phyloP scores from a whole-genome alignment of 1,140 invertebrate genomes.

The Drosophila simulans region DNA sequence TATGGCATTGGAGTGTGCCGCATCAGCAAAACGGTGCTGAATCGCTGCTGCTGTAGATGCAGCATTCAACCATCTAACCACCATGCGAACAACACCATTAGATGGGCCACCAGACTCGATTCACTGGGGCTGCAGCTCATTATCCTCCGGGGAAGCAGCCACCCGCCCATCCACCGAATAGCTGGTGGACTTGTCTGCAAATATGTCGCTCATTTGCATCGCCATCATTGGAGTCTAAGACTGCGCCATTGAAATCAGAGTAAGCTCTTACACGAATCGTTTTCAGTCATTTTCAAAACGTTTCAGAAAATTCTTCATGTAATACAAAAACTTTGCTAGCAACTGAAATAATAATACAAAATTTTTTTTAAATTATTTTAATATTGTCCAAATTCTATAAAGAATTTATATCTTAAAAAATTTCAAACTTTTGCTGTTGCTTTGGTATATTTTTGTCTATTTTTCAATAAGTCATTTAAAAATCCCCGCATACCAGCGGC shows the following conservation, averaged over 20 bases:
- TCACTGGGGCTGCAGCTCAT: constrained; percentile 54
- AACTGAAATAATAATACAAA: too few relatives aligned
- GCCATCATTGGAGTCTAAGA: constrained; percentile 26
- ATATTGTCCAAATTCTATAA: neutral
- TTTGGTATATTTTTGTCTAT: neutral
- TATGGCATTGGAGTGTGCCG: constrained; percentile 74
- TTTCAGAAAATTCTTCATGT: neutral
- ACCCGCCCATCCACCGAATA: constrained; percentile 1
- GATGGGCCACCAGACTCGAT: constrained; percentile 19
- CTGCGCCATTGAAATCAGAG: constrained; percentile 34
- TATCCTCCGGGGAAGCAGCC: constrained; percentile 20
- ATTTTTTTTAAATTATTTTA: too few relatives aligned
- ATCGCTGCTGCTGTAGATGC: constrained; percentile 22
- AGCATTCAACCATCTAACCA: constrained; percentile 26
- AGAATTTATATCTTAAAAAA: too few relatives aligned
- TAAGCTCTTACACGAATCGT: constrained; percentile 36
- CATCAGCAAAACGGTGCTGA: constrained; percentile 63
- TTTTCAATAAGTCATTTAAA: neutral
- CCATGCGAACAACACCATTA: constrained; percentile 42
- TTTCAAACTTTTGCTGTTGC: too few relatives aligned
- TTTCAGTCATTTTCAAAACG: constrained; percentile 19
- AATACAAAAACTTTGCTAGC: too few relatives aligned
- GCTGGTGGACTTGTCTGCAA: constrained; percentile 17
- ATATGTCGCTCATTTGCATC: constrained; percentile 60
- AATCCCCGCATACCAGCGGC: constrained; percentile 13